Evolutionary conservation across 2,888 invertebrate genomes (phyloP), one percentile per base, ranked within the genome.

Genomic region (Amitus sp.): DNA sequence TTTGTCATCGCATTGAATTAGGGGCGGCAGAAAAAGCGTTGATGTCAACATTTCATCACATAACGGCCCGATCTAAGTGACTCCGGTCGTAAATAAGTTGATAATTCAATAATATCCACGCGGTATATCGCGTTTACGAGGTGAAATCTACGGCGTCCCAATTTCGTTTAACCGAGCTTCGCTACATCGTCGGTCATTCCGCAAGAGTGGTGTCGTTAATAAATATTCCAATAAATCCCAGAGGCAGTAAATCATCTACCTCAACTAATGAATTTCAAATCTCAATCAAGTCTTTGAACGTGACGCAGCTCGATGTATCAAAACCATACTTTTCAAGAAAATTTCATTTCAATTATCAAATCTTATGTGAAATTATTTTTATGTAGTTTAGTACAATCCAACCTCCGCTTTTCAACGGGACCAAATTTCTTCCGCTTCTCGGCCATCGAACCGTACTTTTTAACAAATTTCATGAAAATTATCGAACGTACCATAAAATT

Each of bases 141-240:
- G 53, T 57, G 40, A 62, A 45, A 57, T 53, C 52, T 30, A 52
- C 51, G 34, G 43, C 52, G 57, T 62, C 57, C 52, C 51, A 62
- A 62, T 62, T 57, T 57, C 30, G 48, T 54, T n/a, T n/a, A n/a
- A n/a, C n/a, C n/a, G n/a, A n/a, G n/a, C 48, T 47, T 46, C 62
- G 59, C 51, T 40, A 47, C 54, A 50, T 45, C 42, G 54, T 50
- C 28, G 40, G 53, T 57, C 46, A 13, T 57, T 62, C 62, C 57
- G 47, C 62, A 53, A 62, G 57, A 54, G 37, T 56, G 62, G 52
- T 51, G 50, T 46, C 61, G 51, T 61, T 61, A 57, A 53, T 61
- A 58, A 65, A 60, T 58, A 54, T 57, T 60, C 57, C 64, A 51
- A 61, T 61, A 60, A 57, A 57, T 51, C 42, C 55, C 34, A 33